Conservation (phyloP, 64 coral and sea anemone genomes). For the Acropora tenuis region DNA sequence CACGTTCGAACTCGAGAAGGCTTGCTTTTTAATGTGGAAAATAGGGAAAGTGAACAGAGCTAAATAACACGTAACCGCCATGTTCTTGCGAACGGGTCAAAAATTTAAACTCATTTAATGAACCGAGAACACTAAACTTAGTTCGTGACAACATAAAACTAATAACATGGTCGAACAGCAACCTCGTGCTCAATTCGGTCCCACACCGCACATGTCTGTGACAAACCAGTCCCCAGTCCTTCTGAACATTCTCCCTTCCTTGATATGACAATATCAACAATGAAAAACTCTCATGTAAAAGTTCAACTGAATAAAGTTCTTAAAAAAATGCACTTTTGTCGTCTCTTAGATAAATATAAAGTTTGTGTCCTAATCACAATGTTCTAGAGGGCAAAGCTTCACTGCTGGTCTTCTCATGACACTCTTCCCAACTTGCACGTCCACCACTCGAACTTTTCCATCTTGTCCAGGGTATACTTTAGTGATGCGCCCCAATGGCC, state of each 20-base stretch:
- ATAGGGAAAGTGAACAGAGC: conserved; percentile 3
- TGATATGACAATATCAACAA: not conserved
- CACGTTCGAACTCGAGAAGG: conserved; percentile 21
- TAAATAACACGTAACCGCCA: conserved; percentile 7
- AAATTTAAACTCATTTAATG: not conserved
- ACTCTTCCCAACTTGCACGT: conserved; percentile 27
- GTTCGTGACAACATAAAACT: too few relatives aligned
- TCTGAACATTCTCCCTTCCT: conserved; percentile 9
- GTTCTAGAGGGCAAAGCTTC: conserved; percentile 48
- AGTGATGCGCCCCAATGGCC: conserved; percentile 11
- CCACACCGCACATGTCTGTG: not conserved
- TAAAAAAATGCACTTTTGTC: not conserved
- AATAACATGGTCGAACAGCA: not conserved
- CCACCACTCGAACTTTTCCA: conserved; percentile 21
- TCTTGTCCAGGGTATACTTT: not conserved
- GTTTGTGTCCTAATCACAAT: conserved; percentile 13
- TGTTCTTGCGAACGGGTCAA: not conserved
- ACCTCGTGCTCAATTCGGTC: not conserved
- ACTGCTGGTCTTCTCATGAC: conserved; percentile 33
- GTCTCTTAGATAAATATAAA: not conserved
- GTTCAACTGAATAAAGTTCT: not conserved
- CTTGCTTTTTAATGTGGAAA: conserved; percentile 56
- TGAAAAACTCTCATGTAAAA: not conserved
- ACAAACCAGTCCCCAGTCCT: not conserved
- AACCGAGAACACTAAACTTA: too few relatives aligned